phyloP scores from a whole-genome alignment of 2,888 invertebrate species.

The Drosophila vallismaia region DNA sequence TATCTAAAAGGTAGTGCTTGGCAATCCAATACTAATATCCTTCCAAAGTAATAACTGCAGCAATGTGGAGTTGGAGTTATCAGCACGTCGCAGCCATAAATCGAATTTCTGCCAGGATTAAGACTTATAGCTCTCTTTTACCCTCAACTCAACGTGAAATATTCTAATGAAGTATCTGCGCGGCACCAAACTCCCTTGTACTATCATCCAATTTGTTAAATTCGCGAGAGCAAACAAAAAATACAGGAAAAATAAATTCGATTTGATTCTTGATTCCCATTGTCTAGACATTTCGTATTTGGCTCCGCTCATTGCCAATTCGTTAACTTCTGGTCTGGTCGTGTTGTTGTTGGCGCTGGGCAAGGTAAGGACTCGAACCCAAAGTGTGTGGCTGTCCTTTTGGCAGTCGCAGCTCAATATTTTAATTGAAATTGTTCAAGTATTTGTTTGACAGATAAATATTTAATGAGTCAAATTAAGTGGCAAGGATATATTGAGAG shows the following conservation, averaged over 20 bases:
- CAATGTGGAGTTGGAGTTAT: conserved; percentile 72
- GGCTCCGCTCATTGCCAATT: conserved; percentile 73
- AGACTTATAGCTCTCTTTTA: conserved; percentile 66
- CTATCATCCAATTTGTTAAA: conserved; percentile 66
- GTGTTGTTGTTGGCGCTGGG: conserved; percentile 4
- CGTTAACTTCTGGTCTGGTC: conserved; percentile 51
- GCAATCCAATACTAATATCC: conserved; percentile 56
- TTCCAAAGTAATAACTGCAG: conserved; percentile 15
- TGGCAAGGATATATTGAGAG: conserved; percentile 8
- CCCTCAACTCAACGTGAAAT: conserved; percentile 49
- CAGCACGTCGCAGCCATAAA: conserved; percentile 83
- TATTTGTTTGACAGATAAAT: conserved; percentile 72
- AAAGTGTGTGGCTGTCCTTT: conserved; percentile 34
- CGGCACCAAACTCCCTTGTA: conserved; percentile 16
- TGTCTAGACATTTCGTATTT: conserved; percentile 77
- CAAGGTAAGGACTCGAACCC: conserved; percentile 55
- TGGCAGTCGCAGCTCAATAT: conserved; percentile 51
- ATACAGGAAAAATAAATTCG: conserved; percentile 61
- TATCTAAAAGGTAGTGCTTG: neutral
- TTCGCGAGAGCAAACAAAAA: conserved; percentile 49
- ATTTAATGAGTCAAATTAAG: conserved; percentile 72
- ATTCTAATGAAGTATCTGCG: conserved; percentile 71
- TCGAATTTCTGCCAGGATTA: conserved; percentile 73
- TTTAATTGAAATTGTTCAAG: conserved; percentile 77
- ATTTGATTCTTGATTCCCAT: conserved; percentile 78